Base-by-base conservation (phyloP, 2,113 vertebrate genomes). In the Ctenodactylus gundi region DNA sequence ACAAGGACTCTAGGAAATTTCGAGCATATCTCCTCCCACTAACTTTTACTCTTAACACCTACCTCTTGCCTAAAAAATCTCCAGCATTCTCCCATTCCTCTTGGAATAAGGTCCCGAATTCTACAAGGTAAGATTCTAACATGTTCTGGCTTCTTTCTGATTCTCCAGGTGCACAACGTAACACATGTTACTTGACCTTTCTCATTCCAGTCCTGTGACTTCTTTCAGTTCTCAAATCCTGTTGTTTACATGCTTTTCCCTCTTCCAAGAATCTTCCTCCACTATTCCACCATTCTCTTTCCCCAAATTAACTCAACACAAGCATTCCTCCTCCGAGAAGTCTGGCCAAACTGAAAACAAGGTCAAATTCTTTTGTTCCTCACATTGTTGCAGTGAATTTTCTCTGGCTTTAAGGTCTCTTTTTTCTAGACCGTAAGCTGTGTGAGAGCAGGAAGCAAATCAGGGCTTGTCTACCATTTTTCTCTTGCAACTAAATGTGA, bases 151-250 rank as follows among this genome's bases (percentile, higher is more conserved):
- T 31, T 55, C 67, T 85, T 18, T 55, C 31, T 85, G 44, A 4
- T 29, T 62, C n/a, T 49, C 13, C 21, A 75, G 65, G 13, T 31
- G 60, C 29, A 44, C 6, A 51, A 49, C n/a, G 51, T 31, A 58
- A 6, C 17, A 20, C 4, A 1, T 18, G 0, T 14, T 36, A 5
- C 14, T 34, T 34, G 67, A 36, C 17, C 11, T 8, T 20, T 1
- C 41, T 29, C 9, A 20, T 18, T 64, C 27, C 23, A 29, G 18
- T 25, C 11, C 17, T 7, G 6, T n/a, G 14, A 29, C 65, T 55
- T 53, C 49, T 82, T 53, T 20, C 51, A 46, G 67, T 2, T 85
- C 41, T 85, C n/a, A 55, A 51, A 29, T 51, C 29, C n/a, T 46
- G 9, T 31, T 31, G 25, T 60, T 4, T 21, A 58, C 23, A 25